Evolutionary conservation across 2,113 vertebrate species (phyloP).

Genomic region (Hippolais icterina): DNA sequence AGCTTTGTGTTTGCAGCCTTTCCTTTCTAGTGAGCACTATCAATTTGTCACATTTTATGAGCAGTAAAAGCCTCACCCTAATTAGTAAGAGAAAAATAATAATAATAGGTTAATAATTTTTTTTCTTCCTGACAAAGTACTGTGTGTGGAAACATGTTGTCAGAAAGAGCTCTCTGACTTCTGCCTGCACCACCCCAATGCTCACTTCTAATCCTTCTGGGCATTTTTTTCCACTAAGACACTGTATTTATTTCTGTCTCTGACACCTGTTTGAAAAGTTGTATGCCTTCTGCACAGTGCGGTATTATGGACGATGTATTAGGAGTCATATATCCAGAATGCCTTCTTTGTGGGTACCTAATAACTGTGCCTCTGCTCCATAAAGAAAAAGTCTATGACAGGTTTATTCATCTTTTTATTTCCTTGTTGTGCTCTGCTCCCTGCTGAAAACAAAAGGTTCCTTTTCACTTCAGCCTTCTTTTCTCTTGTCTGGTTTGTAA

Average conservation of each 20-base stretch:
- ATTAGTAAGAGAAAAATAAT: constrained; percentile 43
- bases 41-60: constrained; percentile 35
- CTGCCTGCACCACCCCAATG: neutral
- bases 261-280: constrained; percentile 56
- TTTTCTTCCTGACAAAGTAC: constrained; percentile 12
- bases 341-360: constrained; percentile 50
- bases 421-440: constrained; percentile 47
- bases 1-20: neutral
- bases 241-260: constrained; percentile 47
- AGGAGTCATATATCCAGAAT: constrained; percentile 53
- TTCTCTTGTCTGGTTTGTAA: constrained; percentile 54
- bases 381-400: constrained; percentile 60
- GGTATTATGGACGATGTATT: constrained; percentile 57
- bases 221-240: constrained; percentile 46
- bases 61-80: neutral
- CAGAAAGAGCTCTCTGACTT: neutral
- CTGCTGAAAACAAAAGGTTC: neutral
- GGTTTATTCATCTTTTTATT: constrained; percentile 69
- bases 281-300: constrained; percentile 24
- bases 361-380: constrained; percentile 40
- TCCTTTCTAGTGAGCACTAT: neutral
- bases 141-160: neutral
- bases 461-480: constrained; percentile 23
- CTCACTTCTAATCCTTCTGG: constrained; percentile 15
- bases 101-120: constrained; percentile 5